A percentile compares a stretch with the other conserved stretches of the same genome.
phyloP scores from a whole-genome alignment of 2,797 vertebrate species.

The Gephyroberyx darwinii region DNA sequence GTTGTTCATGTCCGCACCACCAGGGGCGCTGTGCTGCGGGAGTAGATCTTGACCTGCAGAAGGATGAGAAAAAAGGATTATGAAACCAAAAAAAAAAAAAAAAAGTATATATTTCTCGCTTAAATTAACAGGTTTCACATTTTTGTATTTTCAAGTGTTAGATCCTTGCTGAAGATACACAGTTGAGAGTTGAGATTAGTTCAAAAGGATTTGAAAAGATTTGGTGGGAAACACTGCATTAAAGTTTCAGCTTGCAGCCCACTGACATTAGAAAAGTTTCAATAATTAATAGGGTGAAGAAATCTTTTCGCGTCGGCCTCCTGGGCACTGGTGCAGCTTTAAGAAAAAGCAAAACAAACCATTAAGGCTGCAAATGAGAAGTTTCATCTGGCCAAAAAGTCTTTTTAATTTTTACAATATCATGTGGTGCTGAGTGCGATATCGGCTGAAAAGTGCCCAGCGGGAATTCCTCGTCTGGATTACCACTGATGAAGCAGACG shows the following conservation, averaged over 20 bases:
- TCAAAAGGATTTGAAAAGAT: not conserved
- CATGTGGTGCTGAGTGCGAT: not conserved
- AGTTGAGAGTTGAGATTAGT: not conserved
- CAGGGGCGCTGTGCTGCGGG: slow-evolving; percentile 79
- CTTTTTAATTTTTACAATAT: not conserved
- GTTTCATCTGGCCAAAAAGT: no score
- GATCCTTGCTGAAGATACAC: no score
- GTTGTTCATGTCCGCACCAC: slow-evolving; percentile 81
- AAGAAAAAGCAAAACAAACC: no score
- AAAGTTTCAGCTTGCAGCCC: not conserved
- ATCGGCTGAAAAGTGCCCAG: not conserved
- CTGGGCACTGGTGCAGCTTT: no score
- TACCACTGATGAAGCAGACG: not conserved
- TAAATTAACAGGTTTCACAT: no score
- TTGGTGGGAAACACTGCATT: no score
- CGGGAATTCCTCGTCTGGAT: not conserved
- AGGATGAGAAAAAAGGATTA: not conserved
- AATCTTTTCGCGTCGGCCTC: no score
- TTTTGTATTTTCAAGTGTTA: not conserved
- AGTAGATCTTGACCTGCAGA: slow-evolving; percentile 88
- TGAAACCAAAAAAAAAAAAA: not conserved
- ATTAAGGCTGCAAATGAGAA: no score
- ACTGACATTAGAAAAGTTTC: no score
- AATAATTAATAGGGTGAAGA: no score
- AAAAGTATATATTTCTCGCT: no score